These are phyloP conservation scores for Morinoia aosen DNA, from an alignment of 2,888 invertebrate species.

Conservation along the genomic window DNA sequence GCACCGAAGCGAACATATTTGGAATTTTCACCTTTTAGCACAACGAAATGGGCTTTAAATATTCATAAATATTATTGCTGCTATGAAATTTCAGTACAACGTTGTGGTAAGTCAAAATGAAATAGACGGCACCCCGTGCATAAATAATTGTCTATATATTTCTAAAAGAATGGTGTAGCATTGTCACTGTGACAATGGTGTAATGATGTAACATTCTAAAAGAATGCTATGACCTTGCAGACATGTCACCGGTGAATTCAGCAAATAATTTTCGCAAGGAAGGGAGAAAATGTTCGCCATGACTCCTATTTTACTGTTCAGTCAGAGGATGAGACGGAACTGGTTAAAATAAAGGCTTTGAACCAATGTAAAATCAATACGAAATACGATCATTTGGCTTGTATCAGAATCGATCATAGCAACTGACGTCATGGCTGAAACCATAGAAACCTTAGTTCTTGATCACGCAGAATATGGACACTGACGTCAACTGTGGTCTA, in stretches of 20 bases:
- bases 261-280: not conserved
- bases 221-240: not conserved
- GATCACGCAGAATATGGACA: not conserved
- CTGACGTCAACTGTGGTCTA: not conserved
- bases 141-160: too few species aligned
- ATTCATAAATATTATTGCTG: too few species aligned
- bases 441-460: not conserved
- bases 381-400: not conserved
- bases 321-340: not conserved
- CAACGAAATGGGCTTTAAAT: too few species aligned
- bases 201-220: too few species aligned
- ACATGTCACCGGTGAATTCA: not conserved
- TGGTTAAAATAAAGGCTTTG: not conserved
- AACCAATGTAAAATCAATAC: not conserved
- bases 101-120: too few species aligned
- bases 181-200: too few species aligned
- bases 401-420: not conserved
- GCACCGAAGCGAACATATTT: too few species aligned
- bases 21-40: too few species aligned
- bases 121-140: too few species aligned
- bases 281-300: not conserved
- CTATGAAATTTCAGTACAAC: too few species aligned
- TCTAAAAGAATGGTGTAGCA: too few species aligned
- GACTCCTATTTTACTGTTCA: not conserved
- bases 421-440: not conserved